These are phyloP conservation scores for Otus sunia DNA, from an alignment of 2,113 vertebrate genomes.

Conservation along the genomic window DNA sequence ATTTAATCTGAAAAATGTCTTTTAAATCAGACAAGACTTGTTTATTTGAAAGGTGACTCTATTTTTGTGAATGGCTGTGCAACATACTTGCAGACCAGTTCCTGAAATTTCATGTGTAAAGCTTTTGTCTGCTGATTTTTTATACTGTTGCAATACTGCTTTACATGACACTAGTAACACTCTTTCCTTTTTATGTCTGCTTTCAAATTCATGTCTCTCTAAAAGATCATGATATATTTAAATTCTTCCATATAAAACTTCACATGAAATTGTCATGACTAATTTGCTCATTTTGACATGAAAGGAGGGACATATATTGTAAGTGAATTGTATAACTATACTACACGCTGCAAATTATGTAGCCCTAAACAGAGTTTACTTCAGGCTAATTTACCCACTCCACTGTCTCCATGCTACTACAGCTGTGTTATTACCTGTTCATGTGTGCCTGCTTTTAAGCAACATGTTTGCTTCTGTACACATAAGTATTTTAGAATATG, in stretches of 20 bases:
- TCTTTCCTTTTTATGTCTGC: not conserved
- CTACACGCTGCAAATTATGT: not conserved
- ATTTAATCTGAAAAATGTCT: not conserved
- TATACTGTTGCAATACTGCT: not conserved
- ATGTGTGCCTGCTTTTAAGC: not conserved
- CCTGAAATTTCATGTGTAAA: not conserved
- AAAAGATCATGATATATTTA: not conserved
- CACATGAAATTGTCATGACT: not conserved
- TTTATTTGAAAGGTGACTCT: not conserved
- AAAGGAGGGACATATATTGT: not conserved
- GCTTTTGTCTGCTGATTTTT: not conserved
- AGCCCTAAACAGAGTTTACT: not conserved
- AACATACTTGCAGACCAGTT: not conserved
- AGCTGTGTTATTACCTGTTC: not conserved
- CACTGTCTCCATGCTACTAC: not conserved
- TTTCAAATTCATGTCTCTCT: not conserved
- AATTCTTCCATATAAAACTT: not conserved
- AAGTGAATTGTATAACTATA: not conserved
- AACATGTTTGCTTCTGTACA: not conserved
- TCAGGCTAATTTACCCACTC: not conserved
- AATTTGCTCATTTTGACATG: not conserved
- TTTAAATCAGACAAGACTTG: not conserved
- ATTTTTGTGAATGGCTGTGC: not conserved
- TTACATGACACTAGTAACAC: not conserved
- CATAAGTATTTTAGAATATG: not conserved